phyloP scores from a whole-genome alignment of 2,113 vertebrate species.

The Megaleporinus macrocephalus region DNA sequence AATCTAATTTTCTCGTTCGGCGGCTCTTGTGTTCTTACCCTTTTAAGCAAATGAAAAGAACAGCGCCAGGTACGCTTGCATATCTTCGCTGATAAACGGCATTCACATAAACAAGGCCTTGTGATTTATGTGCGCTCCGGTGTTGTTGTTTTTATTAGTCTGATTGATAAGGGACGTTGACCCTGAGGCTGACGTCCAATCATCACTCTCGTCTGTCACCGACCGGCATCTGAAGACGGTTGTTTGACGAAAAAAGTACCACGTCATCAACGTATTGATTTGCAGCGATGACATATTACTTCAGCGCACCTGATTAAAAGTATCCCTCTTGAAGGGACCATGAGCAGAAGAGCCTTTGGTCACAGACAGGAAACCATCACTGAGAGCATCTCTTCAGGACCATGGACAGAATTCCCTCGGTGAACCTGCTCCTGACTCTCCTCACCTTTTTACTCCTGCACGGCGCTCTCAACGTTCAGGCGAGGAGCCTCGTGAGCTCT shows the following conservation, averaged over 20 bases:
- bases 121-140: conserved; percentile 47
- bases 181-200: conserved; percentile 55
- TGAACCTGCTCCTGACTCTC: conserved; percentile 66
- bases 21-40: conserved; percentile 21
- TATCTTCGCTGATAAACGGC: conserved; percentile 55
- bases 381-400: conserved; percentile 41
- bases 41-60: conserved; percentile 72
- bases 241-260: not conserved
- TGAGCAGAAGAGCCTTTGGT: conserved; percentile 46
- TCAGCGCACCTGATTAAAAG: conserved; percentile 70
- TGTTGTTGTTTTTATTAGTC: conserved; percentile 64
- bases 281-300: conserved; percentile 53
- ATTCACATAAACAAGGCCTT: conserved; percentile 60
- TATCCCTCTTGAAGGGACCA: conserved; percentile 53
- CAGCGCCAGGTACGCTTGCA: conserved; percentile 61
- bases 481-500: conserved; percentile 63
- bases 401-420: conserved; percentile 68
- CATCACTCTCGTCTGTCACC: conserved; percentile 53
- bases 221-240: conserved; percentile 55
- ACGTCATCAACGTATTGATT: conserved; percentile 62
- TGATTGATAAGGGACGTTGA: conserved; percentile 69
- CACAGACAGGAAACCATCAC: conserved; percentile 48
- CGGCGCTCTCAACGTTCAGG: conserved; percentile 63
- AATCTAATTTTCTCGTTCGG: conserved; percentile 44
- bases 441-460: conserved; percentile 69